Conservation (phyloP, 2,888 invertebrate species). For the Callyntrura sp. region DNA sequence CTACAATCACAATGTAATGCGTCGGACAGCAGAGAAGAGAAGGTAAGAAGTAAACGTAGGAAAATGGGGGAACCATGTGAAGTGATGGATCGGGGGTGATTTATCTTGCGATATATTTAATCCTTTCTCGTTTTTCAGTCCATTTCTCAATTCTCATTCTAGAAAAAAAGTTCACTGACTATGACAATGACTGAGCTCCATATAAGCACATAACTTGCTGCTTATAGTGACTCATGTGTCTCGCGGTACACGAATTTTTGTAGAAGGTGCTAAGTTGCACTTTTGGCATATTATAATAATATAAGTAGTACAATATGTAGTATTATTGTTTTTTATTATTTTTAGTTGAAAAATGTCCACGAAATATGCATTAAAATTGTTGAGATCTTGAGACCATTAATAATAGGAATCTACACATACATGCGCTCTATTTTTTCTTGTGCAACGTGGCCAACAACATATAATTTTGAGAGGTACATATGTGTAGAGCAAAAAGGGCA, state of each 20-base stretch:
- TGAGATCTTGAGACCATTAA: conserved; percentile 53
- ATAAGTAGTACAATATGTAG: neutral
- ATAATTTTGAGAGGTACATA: neutral
- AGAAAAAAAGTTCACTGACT: conserved; percentile 51
- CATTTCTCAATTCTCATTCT: conserved; percentile 80
- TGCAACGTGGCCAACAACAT: no score
- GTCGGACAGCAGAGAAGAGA: conserved; percentile 41
- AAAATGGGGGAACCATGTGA: conserved; percentile 81
- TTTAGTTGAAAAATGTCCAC: conserved; percentile 57
- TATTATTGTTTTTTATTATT: neutral
- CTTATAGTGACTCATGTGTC: neutral
- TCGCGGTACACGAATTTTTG: neutral
- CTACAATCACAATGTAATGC: neutral
- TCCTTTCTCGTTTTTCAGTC: conserved; percentile 83
- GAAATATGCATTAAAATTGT: conserved; percentile 60
- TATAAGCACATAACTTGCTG: conserved; percentile 34
- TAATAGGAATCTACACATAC: neutral
- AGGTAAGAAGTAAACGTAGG: conserved; percentile 54
- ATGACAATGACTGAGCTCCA: conserved; percentile 54
- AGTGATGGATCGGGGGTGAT: conserved; percentile 83
- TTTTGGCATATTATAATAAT: neutral
- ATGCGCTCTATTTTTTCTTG: neutral
- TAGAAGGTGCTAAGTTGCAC: neutral
- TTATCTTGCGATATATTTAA: conserved; percentile 83
- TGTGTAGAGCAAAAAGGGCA: conserved; percentile 49